These are phyloP conservation scores for Coracopsis vasa DNA, from an alignment of 2,113 vertebrate species.

Conservation along the genomic window DNA sequence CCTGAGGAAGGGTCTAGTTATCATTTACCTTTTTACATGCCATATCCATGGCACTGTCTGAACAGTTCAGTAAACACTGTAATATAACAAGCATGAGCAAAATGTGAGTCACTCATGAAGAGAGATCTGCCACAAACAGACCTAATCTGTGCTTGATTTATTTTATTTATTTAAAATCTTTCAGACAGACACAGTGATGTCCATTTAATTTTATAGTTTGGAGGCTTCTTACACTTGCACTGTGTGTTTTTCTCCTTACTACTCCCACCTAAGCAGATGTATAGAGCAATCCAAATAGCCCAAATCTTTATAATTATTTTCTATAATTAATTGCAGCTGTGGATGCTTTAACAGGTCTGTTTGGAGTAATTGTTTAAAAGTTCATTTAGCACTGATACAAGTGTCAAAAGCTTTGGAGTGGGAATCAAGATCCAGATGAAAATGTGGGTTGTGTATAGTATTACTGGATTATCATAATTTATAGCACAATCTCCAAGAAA, in stretches of 20 bases:
- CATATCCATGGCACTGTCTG: neutral
- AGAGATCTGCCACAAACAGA: neutral
- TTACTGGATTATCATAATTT: neutral
- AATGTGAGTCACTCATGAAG: neutral
- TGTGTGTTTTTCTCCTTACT: neutral
- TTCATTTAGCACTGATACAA: neutral
- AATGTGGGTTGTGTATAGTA: neutral
- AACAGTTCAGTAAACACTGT: neutral
- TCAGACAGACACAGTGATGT: neutral
- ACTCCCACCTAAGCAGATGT: neutral
- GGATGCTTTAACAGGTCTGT: neutral
- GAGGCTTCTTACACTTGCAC: neutral
- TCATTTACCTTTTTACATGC: neutral
- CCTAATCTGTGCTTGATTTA: neutral
- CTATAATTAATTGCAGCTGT: neutral
- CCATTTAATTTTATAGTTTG: neutral
- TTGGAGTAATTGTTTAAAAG: neutral
- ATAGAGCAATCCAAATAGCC: neutral
- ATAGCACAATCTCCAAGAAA: neutral
- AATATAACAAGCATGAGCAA: neutral
- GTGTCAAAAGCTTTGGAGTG: neutral
- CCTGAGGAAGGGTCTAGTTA: neutral
- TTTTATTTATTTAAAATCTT: neutral
- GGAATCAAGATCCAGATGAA: neutral
- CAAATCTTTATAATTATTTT: neutral